Conservation (phyloP, 1,140 invertebrate genomes). For the Pseudoatta argentina region DNA sequence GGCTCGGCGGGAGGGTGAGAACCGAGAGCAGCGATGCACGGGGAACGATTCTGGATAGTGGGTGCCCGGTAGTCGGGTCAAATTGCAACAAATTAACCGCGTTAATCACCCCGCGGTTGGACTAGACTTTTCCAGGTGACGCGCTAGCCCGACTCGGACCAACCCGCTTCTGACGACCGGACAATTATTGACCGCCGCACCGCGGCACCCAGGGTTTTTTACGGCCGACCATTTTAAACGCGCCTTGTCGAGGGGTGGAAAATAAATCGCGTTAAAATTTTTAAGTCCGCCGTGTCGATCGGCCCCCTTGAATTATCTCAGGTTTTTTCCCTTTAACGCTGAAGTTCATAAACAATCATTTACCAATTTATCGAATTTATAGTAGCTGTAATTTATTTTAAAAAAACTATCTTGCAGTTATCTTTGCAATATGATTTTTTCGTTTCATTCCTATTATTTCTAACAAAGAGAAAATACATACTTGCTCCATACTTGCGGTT, state of each 20-base stretch:
- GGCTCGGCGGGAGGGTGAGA: neutral
- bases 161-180: constrained; percentile 24
- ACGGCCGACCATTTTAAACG: constrained; percentile 43
- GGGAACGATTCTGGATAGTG: constrained; percentile 57
- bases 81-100: constrained; percentile 79
- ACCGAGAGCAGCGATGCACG: neutral
- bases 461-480: constrained; percentile 21
- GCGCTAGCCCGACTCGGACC: neutral
- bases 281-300: constrained; percentile 40
- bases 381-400: neutral
- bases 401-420: neutral
- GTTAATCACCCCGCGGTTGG: constrained; percentile 71
- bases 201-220: constrained; percentile 56
- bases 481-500: neutral
- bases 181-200: constrained; percentile 61
- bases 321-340: neutral
- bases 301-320: neutral
- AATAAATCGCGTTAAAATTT: constrained; percentile 52
- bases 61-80: constrained; percentile 64
- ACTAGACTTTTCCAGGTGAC: constrained; percentile 70
- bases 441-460: neutral
- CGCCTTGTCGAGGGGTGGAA: neutral
- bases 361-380: neutral
- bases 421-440: neutral
- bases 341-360: neutral